Percentiles rank a stretch among this genome's conserved stretches.
phyloP scores from a whole-genome alignment of 2,888 invertebrate genomes.

The Conomelus anceps region DNA sequence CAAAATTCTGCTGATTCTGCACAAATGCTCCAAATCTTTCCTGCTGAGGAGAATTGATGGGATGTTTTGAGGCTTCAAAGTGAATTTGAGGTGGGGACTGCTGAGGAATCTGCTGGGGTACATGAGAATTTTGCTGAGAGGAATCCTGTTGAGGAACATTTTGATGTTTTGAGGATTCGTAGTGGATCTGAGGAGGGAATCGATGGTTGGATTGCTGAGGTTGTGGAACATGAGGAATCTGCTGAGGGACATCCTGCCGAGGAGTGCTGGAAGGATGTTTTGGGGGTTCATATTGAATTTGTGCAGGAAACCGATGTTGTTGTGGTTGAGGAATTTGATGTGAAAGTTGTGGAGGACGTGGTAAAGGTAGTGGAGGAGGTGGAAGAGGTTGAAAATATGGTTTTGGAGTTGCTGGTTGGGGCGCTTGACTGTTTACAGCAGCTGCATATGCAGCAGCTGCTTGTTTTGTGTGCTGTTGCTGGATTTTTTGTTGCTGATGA shows the following conservation, averaged over 20 bases:
- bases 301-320: not conserved
- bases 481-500: slow-evolving; percentile 6
- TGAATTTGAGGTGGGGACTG: not conserved
- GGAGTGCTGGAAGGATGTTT: slow-evolving; percentile 10
- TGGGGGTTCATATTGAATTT: not conserved
- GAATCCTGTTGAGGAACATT: not conserved
- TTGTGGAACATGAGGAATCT: not conserved
- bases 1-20: not conserved
- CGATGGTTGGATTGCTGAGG: not conserved
- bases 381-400: slow-evolving; percentile 38
- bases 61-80: not conserved
- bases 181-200: not conserved
- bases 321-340: slow-evolving; percentile 37
- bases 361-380: slow-evolving; percentile 38
- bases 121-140: not conserved
- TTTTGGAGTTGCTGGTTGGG: slow-evolving; percentile 16
- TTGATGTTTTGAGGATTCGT: not conserved
- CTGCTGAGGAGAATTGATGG: not conserved
- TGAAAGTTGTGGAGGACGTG: slow-evolving; percentile 36
- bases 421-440: slow-evolving; percentile 17
- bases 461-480: slow-evolving; percentile 12
- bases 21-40: not conserved
- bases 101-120: not conserved
- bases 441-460: slow-evolving; percentile 36
- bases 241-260: not conserved